phyloP scores from a whole-genome alignment of 2,888 invertebrate genomes.

The Spilarctia lutea region DNA sequence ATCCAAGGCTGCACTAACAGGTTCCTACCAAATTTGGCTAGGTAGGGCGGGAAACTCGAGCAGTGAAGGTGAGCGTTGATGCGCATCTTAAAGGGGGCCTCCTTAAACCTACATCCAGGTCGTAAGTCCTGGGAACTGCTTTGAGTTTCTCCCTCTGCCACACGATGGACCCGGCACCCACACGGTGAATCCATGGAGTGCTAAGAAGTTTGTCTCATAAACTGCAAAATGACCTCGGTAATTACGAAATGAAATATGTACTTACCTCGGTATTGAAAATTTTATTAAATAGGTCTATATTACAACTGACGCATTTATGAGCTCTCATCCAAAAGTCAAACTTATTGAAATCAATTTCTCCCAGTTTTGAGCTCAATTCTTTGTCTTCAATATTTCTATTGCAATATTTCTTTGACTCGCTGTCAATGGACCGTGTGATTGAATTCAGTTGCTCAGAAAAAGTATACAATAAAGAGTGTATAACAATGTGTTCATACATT shows the following conservation, averaged over 20 bases:
- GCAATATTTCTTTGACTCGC: slow-evolving; percentile 9
- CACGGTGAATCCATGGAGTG: too few relatives aligned
- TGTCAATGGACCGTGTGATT: slow-evolving; percentile 46
- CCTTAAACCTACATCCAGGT: too few relatives aligned
- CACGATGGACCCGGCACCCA: too few relatives aligned
- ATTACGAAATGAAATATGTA: background rate
- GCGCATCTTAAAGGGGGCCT: too few relatives aligned
- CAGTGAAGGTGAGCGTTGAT: too few relatives aligned
- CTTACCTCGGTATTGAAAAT: slow-evolving; percentile 57
- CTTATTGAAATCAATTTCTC: slow-evolving; percentile 19
- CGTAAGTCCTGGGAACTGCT: too few relatives aligned
- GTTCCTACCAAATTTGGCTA: too few relatives aligned
- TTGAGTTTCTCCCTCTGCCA: too few relatives aligned
- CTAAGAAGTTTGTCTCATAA: too few relatives aligned
- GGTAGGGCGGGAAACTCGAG: too few relatives aligned
- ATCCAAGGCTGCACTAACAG: too few relatives aligned
- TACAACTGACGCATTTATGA: slow-evolving; percentile 52
- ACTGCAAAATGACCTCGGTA: background rate
- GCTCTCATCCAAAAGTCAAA: slow-evolving; percentile 55
- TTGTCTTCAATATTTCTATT: background rate
- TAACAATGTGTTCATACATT: slow-evolving; percentile 48
- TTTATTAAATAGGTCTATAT: slow-evolving; percentile 48
- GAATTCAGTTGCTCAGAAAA: slow-evolving; percentile 54
- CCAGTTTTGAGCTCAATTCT: background rate
- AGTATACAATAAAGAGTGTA: slow-evolving; percentile 46